Evolutionary conservation across 1,140 invertebrate species (phyloP), one percentile per base, ranked within the genome.

Genomic region (Drosophila biarmipes): DNA sequence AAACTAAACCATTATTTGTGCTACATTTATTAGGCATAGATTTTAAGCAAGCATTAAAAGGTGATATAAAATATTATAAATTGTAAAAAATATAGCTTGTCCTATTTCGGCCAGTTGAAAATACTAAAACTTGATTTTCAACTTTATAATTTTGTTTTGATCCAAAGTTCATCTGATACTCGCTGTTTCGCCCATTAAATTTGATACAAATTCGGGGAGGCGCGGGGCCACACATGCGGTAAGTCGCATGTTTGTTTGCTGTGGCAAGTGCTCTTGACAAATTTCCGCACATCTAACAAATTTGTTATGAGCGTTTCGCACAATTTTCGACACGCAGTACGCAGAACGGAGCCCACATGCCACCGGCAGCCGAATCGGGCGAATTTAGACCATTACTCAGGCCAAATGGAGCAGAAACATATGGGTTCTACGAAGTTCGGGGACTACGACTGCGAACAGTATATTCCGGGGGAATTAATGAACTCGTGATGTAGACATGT

Each of bases 401-500:
- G 58, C 49, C 43, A 78, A 74, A 87, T 72, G 66, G 69, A 57
- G 71, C 72, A 49, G 52, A 75, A 78, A 35, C 66, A 75, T 56
- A 58, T 80, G 53, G 54, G 49, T 38, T 21, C 21, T 52, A 52
- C 52, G 35, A n/a, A 19, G 48, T 56, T 15, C 21, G 37, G 55
- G 7, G 7, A 58, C 29, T 42, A 37, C 27, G 43, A 63, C 27
- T 38, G 43, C 43, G 27, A 21, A 52, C 49, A 72, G 72, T 43
- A 43, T 64, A 54, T 51, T 35, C 37, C 43, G 14, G 59, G 14
- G 56, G 67, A 82, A 87, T 89, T 89, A 87, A 87, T 89, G 79
- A 82, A 89, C 69, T 79, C 79, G 35, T 82, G 66, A 49, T 89
- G 84, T 76, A 68, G 75, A 71, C 84, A 78, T 64, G 79, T 78